A percentile compares a stretch with the other conserved stretches of the same genome.
These are phyloP conservation scores for Mustelus asterias DNA, from an alignment of 2,113 vertebrate genomes.

Conservation along the genomic window DNA sequence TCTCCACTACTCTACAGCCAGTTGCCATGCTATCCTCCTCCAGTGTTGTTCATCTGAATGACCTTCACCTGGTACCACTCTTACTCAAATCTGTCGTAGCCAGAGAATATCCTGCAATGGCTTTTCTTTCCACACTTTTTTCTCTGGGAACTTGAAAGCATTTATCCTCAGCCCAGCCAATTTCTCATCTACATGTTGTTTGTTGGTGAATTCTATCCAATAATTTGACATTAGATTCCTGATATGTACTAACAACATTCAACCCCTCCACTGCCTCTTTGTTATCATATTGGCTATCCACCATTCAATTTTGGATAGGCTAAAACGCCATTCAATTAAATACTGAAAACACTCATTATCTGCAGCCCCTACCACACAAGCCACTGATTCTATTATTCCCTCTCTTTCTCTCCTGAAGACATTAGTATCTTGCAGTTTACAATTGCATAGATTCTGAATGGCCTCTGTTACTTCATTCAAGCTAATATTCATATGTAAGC, in stretches of 20 bases:
- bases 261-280: no score
- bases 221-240: background rate
- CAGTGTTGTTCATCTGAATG: background rate
- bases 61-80: background rate
- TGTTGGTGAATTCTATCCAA: background rate
- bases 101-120: background rate
- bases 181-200: background rate
- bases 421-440: background rate
- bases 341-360: background rate
- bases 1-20: background rate
- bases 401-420: background rate
- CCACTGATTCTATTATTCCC: background rate
- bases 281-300: no score
- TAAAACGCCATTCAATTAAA: background rate
- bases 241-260: background rate
- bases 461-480: background rate
- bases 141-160: background rate
- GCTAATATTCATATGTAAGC: background rate
- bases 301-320: no score
- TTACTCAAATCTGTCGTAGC: background rate
- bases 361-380: background rate
- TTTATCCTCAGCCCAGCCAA: background rate
- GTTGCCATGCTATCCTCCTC: background rate
- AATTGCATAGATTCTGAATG: background rate
- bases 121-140: background rate